These are phyloP conservation scores for Tetragonula carbonaria DNA, from an alignment of 2,888 invertebrate species.

Conservation along the genomic window DNA sequence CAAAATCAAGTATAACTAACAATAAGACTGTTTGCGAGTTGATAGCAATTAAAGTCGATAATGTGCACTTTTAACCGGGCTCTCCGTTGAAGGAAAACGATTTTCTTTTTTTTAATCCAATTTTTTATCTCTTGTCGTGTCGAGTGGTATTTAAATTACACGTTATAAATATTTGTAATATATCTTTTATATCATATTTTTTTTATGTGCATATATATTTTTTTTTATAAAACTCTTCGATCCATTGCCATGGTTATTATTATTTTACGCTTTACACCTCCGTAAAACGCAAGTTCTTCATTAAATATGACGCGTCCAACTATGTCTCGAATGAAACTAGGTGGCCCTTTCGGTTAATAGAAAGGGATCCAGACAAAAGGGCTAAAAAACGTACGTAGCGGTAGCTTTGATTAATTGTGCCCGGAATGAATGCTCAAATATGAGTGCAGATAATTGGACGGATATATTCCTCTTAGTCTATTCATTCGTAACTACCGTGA, in stretches of 20 bases:
- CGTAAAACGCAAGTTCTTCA: not conserved
- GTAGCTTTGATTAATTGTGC: constrained; percentile 74
- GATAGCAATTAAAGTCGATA: not conserved
- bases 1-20: not conserved
- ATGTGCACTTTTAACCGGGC: not conserved
- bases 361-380: constrained; percentile 59
- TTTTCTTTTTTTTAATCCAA: not conserved
- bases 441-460: constrained; percentile 71
- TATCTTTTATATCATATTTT: not conserved
- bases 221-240: not conserved
- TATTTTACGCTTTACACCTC: not conserved
- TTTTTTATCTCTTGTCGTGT: not conserved
- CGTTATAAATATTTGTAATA: not conserved
- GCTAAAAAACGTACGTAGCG: constrained; percentile 47
- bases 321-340: constrained; percentile 58
- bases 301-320: constrained; percentile 30
- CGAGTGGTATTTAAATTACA: not conserved
- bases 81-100: too few species aligned
- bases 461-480: constrained; percentile 61
- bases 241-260: not conserved
- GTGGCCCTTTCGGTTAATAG: constrained; percentile 53
- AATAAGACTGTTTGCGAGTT: not conserved
- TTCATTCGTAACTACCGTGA: constrained; percentile 45
- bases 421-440: constrained; percentile 59
- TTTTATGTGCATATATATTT: too few species aligned